Conservation (phyloP, 2,888 invertebrate species). For the Chloroclystis v-ata region DNA sequence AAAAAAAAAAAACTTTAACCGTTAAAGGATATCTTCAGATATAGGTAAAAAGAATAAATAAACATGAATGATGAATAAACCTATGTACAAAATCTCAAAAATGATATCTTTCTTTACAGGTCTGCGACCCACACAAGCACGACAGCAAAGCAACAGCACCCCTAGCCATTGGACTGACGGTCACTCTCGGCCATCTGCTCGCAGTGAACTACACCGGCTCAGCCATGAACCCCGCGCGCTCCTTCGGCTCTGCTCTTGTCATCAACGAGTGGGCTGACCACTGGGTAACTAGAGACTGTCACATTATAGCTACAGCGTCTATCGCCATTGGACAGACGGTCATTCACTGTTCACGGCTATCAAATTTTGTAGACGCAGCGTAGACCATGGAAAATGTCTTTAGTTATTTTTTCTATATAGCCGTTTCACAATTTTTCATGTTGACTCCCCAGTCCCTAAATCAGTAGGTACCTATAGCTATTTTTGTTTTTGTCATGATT, state of each 20-base stretch:
- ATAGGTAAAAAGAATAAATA: too few species aligned
- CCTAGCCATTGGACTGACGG: constrained; percentile 91
- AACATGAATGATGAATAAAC: too few species aligned
- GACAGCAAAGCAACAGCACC: constrained; percentile 90
- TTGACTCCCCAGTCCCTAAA: too few species aligned
- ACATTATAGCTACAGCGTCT: background rate
- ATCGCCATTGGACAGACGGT: background rate
- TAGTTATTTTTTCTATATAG: too few species aligned
- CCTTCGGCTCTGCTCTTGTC: constrained; percentile 91
- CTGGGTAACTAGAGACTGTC: constrained; percentile 60
- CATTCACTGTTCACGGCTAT: background rate
- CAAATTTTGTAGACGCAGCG: too few species aligned
- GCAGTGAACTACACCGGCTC: constrained; percentile 91
- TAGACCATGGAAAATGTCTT: too few species aligned
- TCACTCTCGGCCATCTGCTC: constrained; percentile 89
- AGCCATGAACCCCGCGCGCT: constrained; percentile 95
- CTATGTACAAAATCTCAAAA: too few species aligned
- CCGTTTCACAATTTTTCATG: too few species aligned
- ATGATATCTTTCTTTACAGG: constrained; percentile 45
- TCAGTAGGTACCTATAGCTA: too few species aligned
- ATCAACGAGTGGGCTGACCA: constrained; percentile 86
- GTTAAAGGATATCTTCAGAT: too few species aligned
- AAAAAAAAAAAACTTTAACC: too few species aligned
- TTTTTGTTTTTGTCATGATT: too few species aligned
- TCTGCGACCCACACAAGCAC: constrained; percentile 85